Evolutionary conservation across 2,888 invertebrate genomes (phyloP).

Genomic region (Hyles lineata): DNA sequence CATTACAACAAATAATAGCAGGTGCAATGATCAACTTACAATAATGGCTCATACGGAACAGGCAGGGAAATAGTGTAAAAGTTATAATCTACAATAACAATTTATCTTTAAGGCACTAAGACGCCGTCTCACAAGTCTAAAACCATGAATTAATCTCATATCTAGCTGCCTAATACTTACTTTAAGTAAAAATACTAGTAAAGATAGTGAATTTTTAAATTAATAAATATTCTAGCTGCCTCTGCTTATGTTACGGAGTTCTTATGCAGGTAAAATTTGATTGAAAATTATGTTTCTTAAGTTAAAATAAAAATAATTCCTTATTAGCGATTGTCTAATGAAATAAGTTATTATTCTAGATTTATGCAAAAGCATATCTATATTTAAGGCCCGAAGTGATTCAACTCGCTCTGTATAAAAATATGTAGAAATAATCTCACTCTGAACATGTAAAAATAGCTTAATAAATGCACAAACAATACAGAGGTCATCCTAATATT

Average conservation of each 20-base stretch:
- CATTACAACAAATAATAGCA: conserved; percentile 36
- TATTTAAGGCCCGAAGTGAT: background rate
- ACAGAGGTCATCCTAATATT: conserved; percentile 7
- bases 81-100: conserved; percentile 34
- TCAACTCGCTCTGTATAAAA: background rate
- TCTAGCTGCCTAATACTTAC: conserved; percentile 54
- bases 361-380: background rate
- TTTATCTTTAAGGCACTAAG: conserved; percentile 66
- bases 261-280: conserved; percentile 4
- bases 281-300: background rate
- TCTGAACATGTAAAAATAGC: conserved; percentile 5
- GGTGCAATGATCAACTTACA: conserved; percentile 38
- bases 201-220: conserved; percentile 11
- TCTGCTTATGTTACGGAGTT: background rate
- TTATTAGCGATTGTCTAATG: too few species aligned
- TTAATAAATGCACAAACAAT: conserved; percentile 14
- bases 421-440: conserved; percentile 10
- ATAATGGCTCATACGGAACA: conserved; percentile 20
- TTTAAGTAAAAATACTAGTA: conserved; percentile 29
- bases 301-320: too few species aligned
- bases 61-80: conserved; percentile 25
- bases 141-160: conserved; percentile 44
- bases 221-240: conserved; percentile 9
- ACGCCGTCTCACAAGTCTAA: conserved; percentile 53
- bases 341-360: background rate